phyloP scores from a whole-genome alignment of 1,140 invertebrate genomes.

The Goniozus legneri region DNA sequence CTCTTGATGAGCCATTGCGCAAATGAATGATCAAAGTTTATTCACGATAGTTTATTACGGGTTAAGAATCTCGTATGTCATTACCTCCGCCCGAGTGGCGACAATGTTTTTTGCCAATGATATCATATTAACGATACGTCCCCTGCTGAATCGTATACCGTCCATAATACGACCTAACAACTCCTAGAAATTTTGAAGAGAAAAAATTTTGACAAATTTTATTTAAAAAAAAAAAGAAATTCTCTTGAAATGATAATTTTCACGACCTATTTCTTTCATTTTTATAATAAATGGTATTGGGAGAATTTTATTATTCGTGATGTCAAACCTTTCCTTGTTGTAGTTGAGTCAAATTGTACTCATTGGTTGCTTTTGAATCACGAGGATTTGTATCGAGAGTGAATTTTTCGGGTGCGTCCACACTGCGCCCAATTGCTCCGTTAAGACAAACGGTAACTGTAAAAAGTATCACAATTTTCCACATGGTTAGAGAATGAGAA shows the following conservation, averaged over 20 bases:
- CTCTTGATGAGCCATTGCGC: too few relatives aligned
- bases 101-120: conserved; percentile 46
- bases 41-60: neutral
- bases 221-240: too few relatives aligned
- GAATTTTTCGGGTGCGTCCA: too few relatives aligned
- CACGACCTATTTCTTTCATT: neutral
- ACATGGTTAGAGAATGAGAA: too few relatives aligned
- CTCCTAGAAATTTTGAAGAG: conserved; percentile 44
- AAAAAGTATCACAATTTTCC: too few relatives aligned
- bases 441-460: too few relatives aligned
- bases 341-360: conserved; percentile 3
- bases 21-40: too few relatives aligned
- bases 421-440: too few relatives aligned
- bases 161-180: conserved; percentile 42
- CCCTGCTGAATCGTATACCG: conserved; percentile 43
- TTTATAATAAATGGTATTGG: neutral
- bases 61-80: too few relatives aligned
- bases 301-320: neutral
- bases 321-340: neutral
- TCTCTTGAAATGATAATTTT: conserved; percentile 2
- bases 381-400: too few relatives aligned
- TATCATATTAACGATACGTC: conserved; percentile 47
- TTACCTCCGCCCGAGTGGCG: conserved; percentile 45
- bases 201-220: conserved; percentile 30
- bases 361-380: neutral